Evolutionary conservation across 2,113 vertebrate species (phyloP).

Genomic region (Polypterus bichir): DNA sequence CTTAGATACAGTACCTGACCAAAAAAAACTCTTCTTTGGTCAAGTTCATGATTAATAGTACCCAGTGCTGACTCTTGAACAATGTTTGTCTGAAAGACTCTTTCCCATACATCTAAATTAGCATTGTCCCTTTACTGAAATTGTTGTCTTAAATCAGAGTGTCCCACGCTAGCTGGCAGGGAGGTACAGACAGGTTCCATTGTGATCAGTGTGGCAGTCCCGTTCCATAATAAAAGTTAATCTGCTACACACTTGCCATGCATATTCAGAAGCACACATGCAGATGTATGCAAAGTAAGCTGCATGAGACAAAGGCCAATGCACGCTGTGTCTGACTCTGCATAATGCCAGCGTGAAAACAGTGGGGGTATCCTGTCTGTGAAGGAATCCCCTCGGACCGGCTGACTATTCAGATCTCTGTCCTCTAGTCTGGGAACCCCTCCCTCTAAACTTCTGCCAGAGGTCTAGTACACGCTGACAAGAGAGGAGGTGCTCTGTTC

Average conservation of each 20-base stretch:
- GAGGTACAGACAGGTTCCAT: conserved; percentile 19
- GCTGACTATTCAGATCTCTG: conserved; percentile 15
- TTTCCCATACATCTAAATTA: conserved; percentile 29
- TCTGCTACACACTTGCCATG: conserved; percentile 26
- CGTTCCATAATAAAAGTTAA: conserved; percentile 19
- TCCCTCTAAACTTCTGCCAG: conserved; percentile 11
- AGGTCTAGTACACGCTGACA: conserved; percentile 9
- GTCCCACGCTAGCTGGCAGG: conserved; percentile 13
- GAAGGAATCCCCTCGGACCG: conserved; percentile 13
- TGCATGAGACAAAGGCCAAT: conserved; percentile 10
- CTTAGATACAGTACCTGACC: no score
- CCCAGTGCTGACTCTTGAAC: no score
- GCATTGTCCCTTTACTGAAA: conserved; percentile 5
- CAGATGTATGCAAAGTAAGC: conserved; percentile 22
- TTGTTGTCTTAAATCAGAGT: conserved; percentile 9
- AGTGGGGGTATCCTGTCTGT: not conserved
- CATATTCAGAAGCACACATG: conserved; percentile 34
- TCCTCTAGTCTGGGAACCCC: conserved; percentile 15
- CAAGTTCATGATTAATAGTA: no score
- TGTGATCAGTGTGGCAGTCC: conserved; percentile 16
- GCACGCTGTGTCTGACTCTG: conserved; percentile 8
- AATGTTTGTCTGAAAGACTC: not conserved
- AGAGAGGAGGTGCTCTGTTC: conserved; percentile 5
- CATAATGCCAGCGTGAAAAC: conserved; percentile 2
- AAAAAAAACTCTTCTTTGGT: no score